A percentile compares a stretch with the other conserved stretches of the same genome.
These are phyloP conservation scores for Brassicogethes aeneus DNA, from an alignment of 2,888 invertebrate genomes.

Conservation along the genomic window DNA sequence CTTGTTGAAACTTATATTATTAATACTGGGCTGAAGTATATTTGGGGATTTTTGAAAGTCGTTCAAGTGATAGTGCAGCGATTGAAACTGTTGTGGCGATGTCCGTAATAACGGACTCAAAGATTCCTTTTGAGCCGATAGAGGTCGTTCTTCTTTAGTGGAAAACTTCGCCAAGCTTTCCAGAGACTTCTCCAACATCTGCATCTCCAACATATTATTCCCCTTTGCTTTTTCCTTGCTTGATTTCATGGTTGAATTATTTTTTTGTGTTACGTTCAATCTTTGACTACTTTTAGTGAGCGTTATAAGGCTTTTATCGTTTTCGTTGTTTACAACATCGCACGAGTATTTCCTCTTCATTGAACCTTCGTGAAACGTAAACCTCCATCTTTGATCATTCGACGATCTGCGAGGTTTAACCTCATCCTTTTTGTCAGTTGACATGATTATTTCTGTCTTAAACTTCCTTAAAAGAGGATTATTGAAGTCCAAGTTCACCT, in stretches of 20 bases:
- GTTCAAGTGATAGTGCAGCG: background rate
- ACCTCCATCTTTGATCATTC: slow-evolving; percentile 29
- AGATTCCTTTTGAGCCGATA: slow-evolving; percentile 11
- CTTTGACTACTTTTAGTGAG: slow-evolving; percentile 21
- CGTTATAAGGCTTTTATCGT: slow-evolving; percentile 23
- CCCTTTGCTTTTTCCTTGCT: slow-evolving; percentile 9
- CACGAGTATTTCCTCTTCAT: slow-evolving; percentile 33
- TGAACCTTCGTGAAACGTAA: slow-evolving; percentile 30
- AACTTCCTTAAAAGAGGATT: slow-evolving; percentile 44
- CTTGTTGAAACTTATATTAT: slow-evolving; percentile 35
- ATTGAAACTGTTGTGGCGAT: slow-evolving; percentile 17
- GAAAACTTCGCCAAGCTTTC: slow-evolving; percentile 26
- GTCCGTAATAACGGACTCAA: slow-evolving; percentile 4
- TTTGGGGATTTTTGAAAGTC: background rate
- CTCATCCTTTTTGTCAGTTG: slow-evolving; percentile 35
- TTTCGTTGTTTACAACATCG: slow-evolving; percentile 16
- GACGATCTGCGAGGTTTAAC: slow-evolving; percentile 12
- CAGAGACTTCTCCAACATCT: slow-evolving; percentile 30
- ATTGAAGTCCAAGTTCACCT: slow-evolving; percentile 54
- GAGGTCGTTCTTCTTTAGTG: slow-evolving; percentile 10
- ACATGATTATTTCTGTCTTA: slow-evolving; percentile 35
- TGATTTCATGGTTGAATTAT: slow-evolving; percentile 1
- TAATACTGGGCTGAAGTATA: slow-evolving; percentile 33
- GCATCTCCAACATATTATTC: slow-evolving; percentile 22
- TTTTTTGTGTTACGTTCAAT: slow-evolving; percentile 21